Conservation (phyloP, 2,888 invertebrate genomes). For the Drosophila kambysellisi region DNA sequence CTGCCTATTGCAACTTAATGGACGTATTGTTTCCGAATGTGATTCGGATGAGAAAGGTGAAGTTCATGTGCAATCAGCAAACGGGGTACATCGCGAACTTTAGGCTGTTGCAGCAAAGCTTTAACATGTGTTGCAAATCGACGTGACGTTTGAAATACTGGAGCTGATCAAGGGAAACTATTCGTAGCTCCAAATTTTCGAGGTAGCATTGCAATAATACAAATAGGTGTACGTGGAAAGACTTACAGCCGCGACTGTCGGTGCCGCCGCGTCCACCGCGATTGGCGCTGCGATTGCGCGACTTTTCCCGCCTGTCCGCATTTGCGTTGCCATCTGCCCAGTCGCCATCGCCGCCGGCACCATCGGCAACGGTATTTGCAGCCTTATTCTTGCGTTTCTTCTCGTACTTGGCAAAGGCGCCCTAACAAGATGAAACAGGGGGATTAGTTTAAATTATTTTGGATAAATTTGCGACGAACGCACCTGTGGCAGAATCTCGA, state of each 20-base stretch:
- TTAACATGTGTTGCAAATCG: slow-evolving; percentile 17
- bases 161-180: slow-evolving; percentile 6
- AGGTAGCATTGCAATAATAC: not conserved
- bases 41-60: slow-evolving; percentile 17
- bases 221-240: not conserved
- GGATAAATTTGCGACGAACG: not conserved
- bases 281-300: slow-evolving; percentile 84
- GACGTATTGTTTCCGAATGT: slow-evolving; percentile 19
- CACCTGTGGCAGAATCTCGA: slow-evolving; percentile 85
- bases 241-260: slow-evolving; percentile 87
- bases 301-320: slow-evolving; percentile 84
- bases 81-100: slow-evolving; percentile 1
- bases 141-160: slow-evolving; percentile 1
- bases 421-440: slow-evolving; percentile 84
- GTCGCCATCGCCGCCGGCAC: slow-evolving; percentile 85
- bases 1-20: slow-evolving; percentile 33
- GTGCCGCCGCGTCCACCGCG: slow-evolving; percentile 85
- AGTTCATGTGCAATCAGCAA: slow-evolving; percentile 13
- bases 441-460: not conserved
- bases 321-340: slow-evolving; percentile 84
- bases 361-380: slow-evolving; percentile 87
- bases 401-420: slow-evolving; percentile 94
- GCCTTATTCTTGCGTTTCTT: slow-evolving; percentile 95
- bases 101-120: slow-evolving; percentile 11
- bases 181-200: not conserved